phyloP scores from a whole-genome alignment of 92 coral and sea anemone species.

The Zoanthus sansibaricus region DNA sequence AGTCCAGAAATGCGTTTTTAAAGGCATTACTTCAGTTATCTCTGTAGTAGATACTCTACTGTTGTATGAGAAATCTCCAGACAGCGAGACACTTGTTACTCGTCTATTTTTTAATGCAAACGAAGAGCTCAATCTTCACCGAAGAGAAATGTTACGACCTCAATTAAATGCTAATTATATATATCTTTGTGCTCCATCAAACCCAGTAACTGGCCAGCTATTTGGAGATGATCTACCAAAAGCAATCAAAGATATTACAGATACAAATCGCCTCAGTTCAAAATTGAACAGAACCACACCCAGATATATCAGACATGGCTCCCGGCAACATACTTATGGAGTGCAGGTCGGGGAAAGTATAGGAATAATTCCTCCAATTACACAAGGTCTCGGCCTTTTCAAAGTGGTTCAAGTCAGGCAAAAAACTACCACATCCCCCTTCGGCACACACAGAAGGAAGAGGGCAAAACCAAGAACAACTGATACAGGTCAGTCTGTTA shows the following conservation, averaged over 20 bases:
- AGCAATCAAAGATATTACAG: constrained; percentile 59
- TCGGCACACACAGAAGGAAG: no score
- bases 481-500: no score
- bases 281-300: constrained; percentile 34
- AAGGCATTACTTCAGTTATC: constrained; percentile 49
- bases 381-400: constrained; percentile 20
- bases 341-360: constrained; percentile 34
- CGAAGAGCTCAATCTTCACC: constrained; percentile 62
- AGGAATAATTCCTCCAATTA: no score
- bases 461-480: no score
- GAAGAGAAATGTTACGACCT: constrained; percentile 59
- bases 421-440: no score
- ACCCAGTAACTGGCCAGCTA: constrained; percentile 66
- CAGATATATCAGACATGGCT: constrained; percentile 14
- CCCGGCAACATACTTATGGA: constrained; percentile 25
- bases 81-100: constrained; percentile 38
- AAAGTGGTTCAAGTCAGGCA: background rate
- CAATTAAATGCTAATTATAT: constrained; percentile 66
- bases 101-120: constrained; percentile 63
- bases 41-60: constrained; percentile 29
- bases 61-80: constrained; percentile 17
- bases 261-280: constrained; percentile 60
- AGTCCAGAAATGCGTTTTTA: constrained; percentile 26
- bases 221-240: constrained; percentile 73
- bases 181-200: constrained; percentile 65